Conservation (phyloP, 2,113 vertebrate genomes). For the Coptodon rendalli region DNA sequence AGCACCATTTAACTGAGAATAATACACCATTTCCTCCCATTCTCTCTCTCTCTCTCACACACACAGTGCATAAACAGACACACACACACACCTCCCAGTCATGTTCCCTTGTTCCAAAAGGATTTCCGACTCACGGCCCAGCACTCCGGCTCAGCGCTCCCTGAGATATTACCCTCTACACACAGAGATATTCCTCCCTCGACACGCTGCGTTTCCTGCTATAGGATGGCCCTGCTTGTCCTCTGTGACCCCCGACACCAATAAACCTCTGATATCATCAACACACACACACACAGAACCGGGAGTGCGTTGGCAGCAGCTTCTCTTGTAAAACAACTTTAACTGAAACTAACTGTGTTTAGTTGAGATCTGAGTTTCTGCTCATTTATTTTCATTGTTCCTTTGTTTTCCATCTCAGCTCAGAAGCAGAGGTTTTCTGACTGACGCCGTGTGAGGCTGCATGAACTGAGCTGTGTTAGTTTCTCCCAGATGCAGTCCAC, state of each 20-base stretch:
- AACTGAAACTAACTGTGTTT: neutral
- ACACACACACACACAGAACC: neutral
- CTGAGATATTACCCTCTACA: constrained; percentile 25
- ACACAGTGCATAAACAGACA: neutral
- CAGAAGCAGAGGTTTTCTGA: neutral
- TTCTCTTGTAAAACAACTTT: neutral
- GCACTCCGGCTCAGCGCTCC: neutral
- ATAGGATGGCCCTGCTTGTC: constrained; percentile 52
- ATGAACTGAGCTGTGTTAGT: neutral
- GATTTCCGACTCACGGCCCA: constrained; percentile 42
- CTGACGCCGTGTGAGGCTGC: neutral
- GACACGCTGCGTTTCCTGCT: constrained; percentile 40
- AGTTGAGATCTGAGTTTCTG: neutral
- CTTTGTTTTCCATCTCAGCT: neutral
- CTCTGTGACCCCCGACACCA: constrained; percentile 32
- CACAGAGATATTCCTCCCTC: constrained; percentile 5
- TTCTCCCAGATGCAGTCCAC: neutral
- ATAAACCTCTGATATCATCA: constrained; percentile 33
- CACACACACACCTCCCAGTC: neutral
- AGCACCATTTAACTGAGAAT: constrained; percentile 32
- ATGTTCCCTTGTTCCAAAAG: constrained; percentile 26
- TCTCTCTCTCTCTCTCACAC: neutral
- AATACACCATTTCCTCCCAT: constrained; percentile 53
- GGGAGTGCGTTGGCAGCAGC: neutral
- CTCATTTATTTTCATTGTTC: neutral